Evolutionary conservation across 2,888 invertebrate genomes (phyloP).

Genomic region (Nomada flava): DNA sequence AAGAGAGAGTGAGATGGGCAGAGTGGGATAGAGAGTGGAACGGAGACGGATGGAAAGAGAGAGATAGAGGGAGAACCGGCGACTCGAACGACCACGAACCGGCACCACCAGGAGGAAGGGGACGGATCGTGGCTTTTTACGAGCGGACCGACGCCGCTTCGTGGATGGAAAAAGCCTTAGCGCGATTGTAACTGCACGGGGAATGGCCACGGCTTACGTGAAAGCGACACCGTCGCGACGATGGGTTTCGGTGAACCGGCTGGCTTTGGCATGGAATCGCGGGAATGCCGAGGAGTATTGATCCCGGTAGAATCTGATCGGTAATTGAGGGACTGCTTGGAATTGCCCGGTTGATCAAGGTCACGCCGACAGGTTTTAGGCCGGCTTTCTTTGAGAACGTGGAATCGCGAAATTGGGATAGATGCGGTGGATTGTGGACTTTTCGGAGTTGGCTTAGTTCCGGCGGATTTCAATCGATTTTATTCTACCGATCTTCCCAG

Average conservation of each 20-base stretch:
- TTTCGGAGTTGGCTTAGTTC: too few species aligned
- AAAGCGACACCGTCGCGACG: constrained; percentile 4
- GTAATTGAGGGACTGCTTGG: not conserved
- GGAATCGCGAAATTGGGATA: too few species aligned
- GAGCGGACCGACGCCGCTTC: constrained; percentile 59
- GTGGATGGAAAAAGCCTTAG: constrained; percentile 63
- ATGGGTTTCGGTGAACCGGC: constrained; percentile 8
- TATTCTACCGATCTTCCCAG: too few species aligned
- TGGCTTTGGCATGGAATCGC: constrained; percentile 20
- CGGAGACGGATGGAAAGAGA: not conserved
- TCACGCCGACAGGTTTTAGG: too few species aligned
- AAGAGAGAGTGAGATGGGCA: not conserved
- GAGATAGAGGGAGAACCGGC: constrained; percentile 38
- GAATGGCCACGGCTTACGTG: constrained; percentile 26
- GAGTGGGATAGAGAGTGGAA: not conserved
- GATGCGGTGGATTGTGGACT: too few species aligned
- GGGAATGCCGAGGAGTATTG: constrained; percentile 2
- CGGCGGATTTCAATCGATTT: too few species aligned
- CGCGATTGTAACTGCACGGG: constrained; percentile 48
- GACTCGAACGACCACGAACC: constrained; percentile 36
- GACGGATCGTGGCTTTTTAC: constrained; percentile 59
- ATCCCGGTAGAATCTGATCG: constrained; percentile 10
- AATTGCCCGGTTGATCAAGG: not conserved
- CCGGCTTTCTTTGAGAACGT: too few species aligned
- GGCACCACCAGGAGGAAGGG: not conserved